These are phyloP conservation scores for Graphium colonna DNA, from an alignment of 2,888 invertebrate genomes.

Conservation along the genomic window DNA sequence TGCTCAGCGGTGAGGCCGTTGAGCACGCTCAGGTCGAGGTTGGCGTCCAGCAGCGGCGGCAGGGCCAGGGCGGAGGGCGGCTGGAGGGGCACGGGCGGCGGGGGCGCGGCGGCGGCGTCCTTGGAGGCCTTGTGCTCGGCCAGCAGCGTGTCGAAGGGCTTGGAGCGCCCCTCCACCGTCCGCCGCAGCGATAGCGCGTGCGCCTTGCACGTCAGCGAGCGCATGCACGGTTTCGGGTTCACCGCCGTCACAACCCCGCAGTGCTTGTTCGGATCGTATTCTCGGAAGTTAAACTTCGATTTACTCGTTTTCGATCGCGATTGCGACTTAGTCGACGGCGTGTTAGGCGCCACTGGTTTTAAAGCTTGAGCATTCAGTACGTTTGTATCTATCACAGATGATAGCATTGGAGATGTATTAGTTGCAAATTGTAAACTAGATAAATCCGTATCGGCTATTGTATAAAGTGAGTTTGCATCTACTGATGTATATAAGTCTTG, in stretches of 20 bases:
- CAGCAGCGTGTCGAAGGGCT: conserved; percentile 87
- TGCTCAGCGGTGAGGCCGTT: conserved; percentile 62
- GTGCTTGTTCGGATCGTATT: conserved; percentile 91
- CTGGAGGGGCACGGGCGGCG: no score
- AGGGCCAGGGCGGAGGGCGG: conserved; percentile 37
- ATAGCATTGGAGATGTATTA: conserved; percentile 51
- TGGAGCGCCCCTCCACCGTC: conserved; percentile 84
- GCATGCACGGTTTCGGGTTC: conserved; percentile 86
- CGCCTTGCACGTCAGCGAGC: conserved; percentile 87
- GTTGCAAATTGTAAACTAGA: conserved; percentile 62
- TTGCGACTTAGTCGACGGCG: conserved; percentile 47
- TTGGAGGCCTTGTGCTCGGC: conserved; percentile 86
- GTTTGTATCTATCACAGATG: conserved; percentile 46
- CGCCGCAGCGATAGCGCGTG: conserved; percentile 85
- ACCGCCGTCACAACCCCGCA: conserved; percentile 88
- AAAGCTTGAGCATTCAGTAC: conserved; percentile 43
- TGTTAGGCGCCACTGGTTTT: conserved; percentile 43
- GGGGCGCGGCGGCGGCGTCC: conserved; percentile 51
- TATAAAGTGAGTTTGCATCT: conserved; percentile 48
- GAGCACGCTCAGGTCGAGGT: conserved; percentile 58
- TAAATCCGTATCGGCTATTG: conserved; percentile 57
- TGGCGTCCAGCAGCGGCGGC: conserved; percentile 59
- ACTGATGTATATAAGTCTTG: conserved; percentile 58
- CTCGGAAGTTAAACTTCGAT: conserved; percentile 77
- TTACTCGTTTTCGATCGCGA: conserved; percentile 59